Conservation (phyloP, 2,797 vertebrate species). For the Ctenosaura bakeri region DNA sequence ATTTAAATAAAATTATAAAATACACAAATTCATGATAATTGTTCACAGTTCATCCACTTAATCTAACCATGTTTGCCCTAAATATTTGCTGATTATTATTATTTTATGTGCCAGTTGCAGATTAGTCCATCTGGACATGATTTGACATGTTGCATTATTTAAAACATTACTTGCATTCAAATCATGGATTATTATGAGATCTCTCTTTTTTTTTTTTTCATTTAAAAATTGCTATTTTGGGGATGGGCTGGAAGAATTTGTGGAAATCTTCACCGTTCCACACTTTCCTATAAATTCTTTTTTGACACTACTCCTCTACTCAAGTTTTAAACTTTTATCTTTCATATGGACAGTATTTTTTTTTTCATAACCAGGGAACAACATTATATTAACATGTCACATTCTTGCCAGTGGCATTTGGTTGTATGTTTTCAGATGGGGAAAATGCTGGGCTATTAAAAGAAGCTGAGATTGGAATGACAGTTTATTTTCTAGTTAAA, state of each 20-base stretch:
- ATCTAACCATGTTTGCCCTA: not conserved
- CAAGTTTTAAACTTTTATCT: not conserved
- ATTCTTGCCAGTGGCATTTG: not conserved
- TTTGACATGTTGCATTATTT: not conserved
- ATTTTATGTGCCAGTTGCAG: not conserved
- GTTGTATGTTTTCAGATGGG: not conserved
- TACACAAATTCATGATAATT: not conserved
- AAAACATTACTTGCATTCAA: not conserved
- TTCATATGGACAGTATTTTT: not conserved
- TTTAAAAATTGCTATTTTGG: not conserved
- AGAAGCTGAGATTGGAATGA: not conserved
- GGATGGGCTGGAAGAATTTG: not conserved
- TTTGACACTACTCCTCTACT: not conserved
- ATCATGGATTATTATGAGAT: not conserved
- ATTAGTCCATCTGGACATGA: not conserved
- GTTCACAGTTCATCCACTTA: not conserved
- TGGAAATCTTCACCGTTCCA: not conserved
- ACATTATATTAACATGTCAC: not conserved
- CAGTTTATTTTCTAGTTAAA: not conserved
- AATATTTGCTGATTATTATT: not conserved
- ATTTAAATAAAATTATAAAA: constrained; percentile 6
- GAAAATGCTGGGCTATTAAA: not conserved
- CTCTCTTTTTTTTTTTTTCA: not conserved
- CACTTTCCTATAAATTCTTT: not conserved
- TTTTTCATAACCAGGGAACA: too few species aligned